Base-by-base conservation (phyloP, 2,113 vertebrate genomes). In the Mustela nigripes region DNA sequence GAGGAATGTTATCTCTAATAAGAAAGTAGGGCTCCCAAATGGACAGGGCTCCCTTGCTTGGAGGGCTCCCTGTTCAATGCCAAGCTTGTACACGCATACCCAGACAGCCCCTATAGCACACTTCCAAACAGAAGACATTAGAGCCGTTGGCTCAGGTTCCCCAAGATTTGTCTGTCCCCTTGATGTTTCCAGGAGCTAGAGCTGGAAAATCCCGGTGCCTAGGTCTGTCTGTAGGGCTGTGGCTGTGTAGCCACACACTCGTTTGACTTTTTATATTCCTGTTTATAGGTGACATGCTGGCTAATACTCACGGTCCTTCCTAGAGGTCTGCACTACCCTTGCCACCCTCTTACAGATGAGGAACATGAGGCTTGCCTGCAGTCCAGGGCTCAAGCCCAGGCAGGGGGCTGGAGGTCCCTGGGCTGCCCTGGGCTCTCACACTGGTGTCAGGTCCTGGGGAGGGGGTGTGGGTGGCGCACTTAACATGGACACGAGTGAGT, bases 1-100 rank as follows among this genome's bases (percentile, higher is more conserved):
- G 36, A 88, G 63, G 63, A 81, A 91, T 88, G 39, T 93, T 36
- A 73, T 73, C 67, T 69, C 69, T 67, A 39, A 33, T 63, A 11
- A 93, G 62, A 82, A 81, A 56, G 48, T 8, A 26, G 69, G 69
- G 21, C 11, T 31, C 62, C 31, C 8, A 4, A 39, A 22, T 31
- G 79, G 91, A 28, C 0, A 1, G 2, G 76, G 12, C 16, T 11
- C 74, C 65, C 53, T 93, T 15, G 33, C 22, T 78, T 33, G 28
- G 0, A 82, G 45, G 36, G 21, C 21, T 58, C 42, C n/a, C 42
- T 56, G 19, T 42, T 31, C 42, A 9, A 56, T 21, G 36, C 7
- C 56, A 39, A 63, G 15, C 19, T 26, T 56, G 45, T 12, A 11
- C 7, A n/a, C 5, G 26, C 7, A 0, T 24, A 36, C 26, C 12